Percentiles rank a stretch among this genome's conserved stretches.
phyloP scores from a whole-genome alignment of 2,113 vertebrate genomes.

The Myrmophylax atrothorax region DNA sequence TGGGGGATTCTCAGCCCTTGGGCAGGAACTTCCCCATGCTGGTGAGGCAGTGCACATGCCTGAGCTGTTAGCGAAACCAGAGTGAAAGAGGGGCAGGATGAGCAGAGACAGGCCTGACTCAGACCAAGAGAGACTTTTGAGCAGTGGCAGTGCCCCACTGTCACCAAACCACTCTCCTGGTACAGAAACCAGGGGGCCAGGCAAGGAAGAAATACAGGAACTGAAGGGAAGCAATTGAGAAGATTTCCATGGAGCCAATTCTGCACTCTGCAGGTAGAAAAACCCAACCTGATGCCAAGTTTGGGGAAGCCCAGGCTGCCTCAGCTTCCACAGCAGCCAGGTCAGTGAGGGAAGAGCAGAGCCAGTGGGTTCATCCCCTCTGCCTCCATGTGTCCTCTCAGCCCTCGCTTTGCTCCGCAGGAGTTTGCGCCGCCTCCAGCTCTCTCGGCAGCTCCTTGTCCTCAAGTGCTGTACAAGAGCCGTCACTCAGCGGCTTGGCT shows the following conservation, averaged over 20 bases:
- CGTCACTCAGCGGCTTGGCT: conserved; percentile 69
- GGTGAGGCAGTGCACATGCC: rapidly evolving
- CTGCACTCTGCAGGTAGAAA: background rate
- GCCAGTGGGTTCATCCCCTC: rapidly evolving
- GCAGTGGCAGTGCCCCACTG: background rate
- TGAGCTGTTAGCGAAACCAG: background rate
- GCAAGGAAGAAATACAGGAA: background rate
- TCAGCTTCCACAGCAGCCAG: background rate
- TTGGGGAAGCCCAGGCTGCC: background rate
- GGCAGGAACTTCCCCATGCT: background rate
- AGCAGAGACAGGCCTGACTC: background rate
- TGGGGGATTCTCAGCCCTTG: background rate
- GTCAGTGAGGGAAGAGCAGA: background rate
- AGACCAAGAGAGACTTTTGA: conserved; percentile 4
- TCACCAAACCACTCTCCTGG: background rate
- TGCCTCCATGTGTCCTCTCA: background rate
- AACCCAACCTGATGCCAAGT: rapidly evolving
- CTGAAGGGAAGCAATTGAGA: background rate
- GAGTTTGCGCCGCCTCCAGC: background rate
- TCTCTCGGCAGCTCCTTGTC: conserved; percentile 55
- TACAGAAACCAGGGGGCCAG: background rate
- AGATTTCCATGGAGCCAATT: background rate
- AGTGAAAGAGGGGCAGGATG: background rate
- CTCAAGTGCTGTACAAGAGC: conserved; percentile 62
- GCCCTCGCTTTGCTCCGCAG: background rate